Conservation (phyloP, 37 sponge, comb jelly and placozoan genomes). For the Crambe crambe region DNA sequence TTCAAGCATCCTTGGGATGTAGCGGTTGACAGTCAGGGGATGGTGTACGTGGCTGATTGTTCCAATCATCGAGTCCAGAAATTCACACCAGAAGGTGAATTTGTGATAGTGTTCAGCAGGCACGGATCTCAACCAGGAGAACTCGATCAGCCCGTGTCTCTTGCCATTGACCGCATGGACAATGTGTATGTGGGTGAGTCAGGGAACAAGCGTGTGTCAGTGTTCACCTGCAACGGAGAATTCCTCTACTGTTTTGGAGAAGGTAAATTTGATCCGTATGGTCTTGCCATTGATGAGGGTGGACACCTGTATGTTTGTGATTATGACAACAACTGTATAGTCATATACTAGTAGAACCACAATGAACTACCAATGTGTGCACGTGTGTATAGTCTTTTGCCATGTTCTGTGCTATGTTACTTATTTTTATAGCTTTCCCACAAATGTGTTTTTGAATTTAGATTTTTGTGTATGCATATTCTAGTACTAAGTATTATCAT, state of each 20-base stretch:
- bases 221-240: constrained; percentile 33
- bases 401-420: no score
- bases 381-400: no score
- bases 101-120: constrained; percentile 28
- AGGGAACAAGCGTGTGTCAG: constrained; percentile 6
- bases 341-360: no score
- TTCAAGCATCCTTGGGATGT: constrained; percentile 49
- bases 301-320: constrained; percentile 62
- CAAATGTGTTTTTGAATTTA: no score
- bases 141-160: not conserved
- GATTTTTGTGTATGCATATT: no score
- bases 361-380: no score
- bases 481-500: no score
- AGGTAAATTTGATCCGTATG: constrained; percentile 13
- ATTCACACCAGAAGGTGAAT: constrained; percentile 38
- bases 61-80: constrained; percentile 52
- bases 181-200: constrained; percentile 30
- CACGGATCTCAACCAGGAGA: no score
- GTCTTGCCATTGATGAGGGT: constrained; percentile 42
- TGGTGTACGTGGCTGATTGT: constrained; percentile 55
- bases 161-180: constrained; percentile 8
- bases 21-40: constrained; percentile 40
- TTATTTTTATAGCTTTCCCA: no score
- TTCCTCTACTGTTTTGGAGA: constrained; percentile 42
- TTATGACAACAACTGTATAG: constrained; percentile 27